phyloP scores from a whole-genome alignment of 2,113 vertebrate genomes.

The Brachyhypopomus occidentalis region DNA sequence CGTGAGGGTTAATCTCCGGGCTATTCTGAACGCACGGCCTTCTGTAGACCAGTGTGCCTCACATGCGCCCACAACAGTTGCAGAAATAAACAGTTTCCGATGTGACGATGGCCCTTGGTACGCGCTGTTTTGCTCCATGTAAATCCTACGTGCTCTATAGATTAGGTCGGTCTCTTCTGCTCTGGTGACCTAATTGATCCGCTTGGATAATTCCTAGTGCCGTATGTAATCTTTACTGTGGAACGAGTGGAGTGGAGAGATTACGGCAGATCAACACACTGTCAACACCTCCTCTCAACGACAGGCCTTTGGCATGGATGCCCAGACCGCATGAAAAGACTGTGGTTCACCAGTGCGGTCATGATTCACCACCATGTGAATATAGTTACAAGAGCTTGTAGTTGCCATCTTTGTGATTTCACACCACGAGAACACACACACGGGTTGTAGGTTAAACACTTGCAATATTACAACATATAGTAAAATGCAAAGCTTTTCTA shows the following conservation, averaged over 20 bases:
- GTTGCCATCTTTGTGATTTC: background rate
- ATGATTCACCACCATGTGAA: conserved; percentile 29
- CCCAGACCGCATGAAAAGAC: conserved; percentile 36
- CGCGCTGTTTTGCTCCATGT: background rate
- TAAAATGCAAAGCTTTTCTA: too few relatives aligned
- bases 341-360: conserved; percentile 34
- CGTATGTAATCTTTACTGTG: conserved; percentile 40
- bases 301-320: conserved; percentile 8
- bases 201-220: conserved; percentile 29
- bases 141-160: background rate
- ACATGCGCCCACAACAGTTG: background rate
- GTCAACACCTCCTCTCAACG: conserved; percentile 35
- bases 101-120: background rate
- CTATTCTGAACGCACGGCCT: background rate
- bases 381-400: conserved; percentile 5
- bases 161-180: conserved; percentile 14
- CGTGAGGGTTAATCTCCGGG: too few relatives aligned
- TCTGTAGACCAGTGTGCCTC: background rate
- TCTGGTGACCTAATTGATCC: conserved; percentile 26
- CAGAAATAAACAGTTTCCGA: background rate
- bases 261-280: conserved; percentile 25
- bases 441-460: background rate
- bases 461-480: too few relatives aligned
- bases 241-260: conserved; percentile 7
- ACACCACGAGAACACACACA: background rate